Evolutionary conservation across 2,888 invertebrate species (phyloP).

Genomic region (Selenia dentaria): DNA sequence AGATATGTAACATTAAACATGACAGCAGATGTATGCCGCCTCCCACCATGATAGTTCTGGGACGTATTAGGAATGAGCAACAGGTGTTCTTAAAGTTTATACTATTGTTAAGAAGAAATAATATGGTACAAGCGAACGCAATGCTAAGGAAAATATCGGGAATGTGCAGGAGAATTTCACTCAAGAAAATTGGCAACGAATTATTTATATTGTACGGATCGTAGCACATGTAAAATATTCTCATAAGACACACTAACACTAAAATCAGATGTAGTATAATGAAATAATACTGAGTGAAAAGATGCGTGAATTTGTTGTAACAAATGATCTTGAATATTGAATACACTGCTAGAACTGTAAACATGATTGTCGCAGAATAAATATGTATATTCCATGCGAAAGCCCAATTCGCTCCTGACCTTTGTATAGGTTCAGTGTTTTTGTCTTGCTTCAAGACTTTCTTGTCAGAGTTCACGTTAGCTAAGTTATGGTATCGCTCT

Average conservation of each 20-base stretch:
- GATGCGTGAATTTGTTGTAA: slow-evolving; percentile 93
- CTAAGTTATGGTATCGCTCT: slow-evolving; percentile 84
- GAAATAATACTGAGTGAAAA: slow-evolving; percentile 95
- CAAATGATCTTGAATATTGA: slow-evolving; percentile 94
- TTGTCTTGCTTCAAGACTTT: slow-evolving; percentile 75
- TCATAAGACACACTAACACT: slow-evolving; percentile 91
- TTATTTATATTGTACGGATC: slow-evolving; percentile 96
- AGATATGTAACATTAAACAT: slow-evolving; percentile 93
- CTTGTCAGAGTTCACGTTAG: slow-evolving; percentile 84
- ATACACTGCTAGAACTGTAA: slow-evolving; percentile 92
- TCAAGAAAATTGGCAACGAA: slow-evolving; percentile 90
- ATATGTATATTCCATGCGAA: slow-evolving; percentile 97
- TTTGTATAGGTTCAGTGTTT: slow-evolving; percentile 65
- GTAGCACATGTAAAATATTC: slow-evolving; percentile 94
- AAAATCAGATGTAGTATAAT: slow-evolving; percentile 93
- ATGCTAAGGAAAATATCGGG: slow-evolving; percentile 95
- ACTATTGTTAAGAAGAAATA: slow-evolving; percentile 93
- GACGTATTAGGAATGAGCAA: slow-evolving; percentile 89
- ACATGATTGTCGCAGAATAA: slow-evolving; percentile 93
- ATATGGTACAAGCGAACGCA: slow-evolving; percentile 94
- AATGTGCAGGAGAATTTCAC: slow-evolving; percentile 92
- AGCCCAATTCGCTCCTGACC: slow-evolving; percentile 88
- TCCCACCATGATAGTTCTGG: slow-evolving; percentile 90
- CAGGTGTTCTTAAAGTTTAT: slow-evolving; percentile 89
- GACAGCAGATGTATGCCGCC: slow-evolving; percentile 91